Evolutionary conservation across 92 coral and sea anemone species (phyloP).

Genomic region (Pocillopora meandrina): DNA sequence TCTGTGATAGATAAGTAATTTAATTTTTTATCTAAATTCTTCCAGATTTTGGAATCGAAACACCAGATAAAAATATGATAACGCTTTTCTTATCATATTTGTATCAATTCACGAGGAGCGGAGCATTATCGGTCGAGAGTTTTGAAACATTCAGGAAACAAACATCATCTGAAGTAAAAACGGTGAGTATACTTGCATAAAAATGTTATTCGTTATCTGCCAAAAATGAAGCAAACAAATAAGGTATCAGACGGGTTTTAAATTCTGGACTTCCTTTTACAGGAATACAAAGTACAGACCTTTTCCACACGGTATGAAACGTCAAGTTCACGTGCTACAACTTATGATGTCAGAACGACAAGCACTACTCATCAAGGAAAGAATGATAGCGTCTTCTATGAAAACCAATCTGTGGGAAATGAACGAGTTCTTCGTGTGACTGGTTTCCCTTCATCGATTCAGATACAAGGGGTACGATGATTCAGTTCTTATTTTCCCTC

Average conservation of each 20-base stretch:
- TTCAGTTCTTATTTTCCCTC: background rate
- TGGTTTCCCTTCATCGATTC: slow-evolving; percentile 28
- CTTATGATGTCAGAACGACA: background rate
- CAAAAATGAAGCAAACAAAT: too few relatives aligned
- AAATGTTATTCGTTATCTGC: too few relatives aligned
- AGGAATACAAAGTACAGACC: slow-evolving; percentile 27
- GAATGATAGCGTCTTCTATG: slow-evolving; percentile 9
- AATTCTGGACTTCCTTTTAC: background rate
- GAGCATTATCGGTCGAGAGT: background rate
- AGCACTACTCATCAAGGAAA: background rate
- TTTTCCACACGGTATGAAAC: slow-evolving; percentile 10
- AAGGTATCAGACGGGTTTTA: too few relatives aligned
- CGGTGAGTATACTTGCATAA: background rate
- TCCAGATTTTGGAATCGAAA: slow-evolving; percentile 72
- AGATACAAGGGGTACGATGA: slow-evolving; percentile 25
- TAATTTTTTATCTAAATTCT: background rate
- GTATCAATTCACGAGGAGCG: slow-evolving; percentile 59
- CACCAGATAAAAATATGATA: slow-evolving; percentile 86
- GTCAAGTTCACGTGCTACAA: background rate
- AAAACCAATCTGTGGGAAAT: slow-evolving; percentile 4
- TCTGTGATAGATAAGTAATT: too few relatives aligned
- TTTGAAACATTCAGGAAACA: background rate
- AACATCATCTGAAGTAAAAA: background rate
- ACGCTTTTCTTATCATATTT: slow-evolving; percentile 84
- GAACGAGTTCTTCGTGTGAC: slow-evolving; percentile 5